Percentiles rank a stretch among this genome's conserved stretches.
These are phyloP conservation scores for Columba guinea DNA, from an alignment of 2,797 vertebrate genomes.

Conservation along the genomic window DNA sequence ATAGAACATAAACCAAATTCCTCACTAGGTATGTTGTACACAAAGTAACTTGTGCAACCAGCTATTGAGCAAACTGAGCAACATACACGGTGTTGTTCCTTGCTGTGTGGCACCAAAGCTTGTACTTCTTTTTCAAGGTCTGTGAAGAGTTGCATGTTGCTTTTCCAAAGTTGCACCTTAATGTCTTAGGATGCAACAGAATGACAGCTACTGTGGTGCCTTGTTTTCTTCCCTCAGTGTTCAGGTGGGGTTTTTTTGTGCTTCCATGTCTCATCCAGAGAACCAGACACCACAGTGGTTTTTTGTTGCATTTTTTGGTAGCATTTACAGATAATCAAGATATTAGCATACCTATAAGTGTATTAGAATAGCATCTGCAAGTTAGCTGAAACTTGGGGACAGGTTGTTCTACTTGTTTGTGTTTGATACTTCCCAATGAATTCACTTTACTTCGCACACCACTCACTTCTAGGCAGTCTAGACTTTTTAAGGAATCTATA, in stretches of 20 bases:
- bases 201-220: not conserved
- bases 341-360: not conserved
- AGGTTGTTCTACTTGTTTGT: not conserved
- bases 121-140: not conserved
- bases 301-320: not conserved
- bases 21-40: not conserved
- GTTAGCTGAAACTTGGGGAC: not conserved
- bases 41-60: not conserved
- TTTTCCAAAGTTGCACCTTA: not conserved
- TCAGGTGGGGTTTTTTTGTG: not conserved
- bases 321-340: not conserved
- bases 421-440: not conserved
- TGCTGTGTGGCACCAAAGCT: not conserved
- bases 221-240: not conserved
- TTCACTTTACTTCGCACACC: not conserved
- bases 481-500: not conserved
- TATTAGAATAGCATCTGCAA: not conserved
- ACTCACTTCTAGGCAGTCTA: not conserved
- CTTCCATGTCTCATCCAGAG: not conserved
- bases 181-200: not conserved
- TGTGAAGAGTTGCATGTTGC: not conserved
- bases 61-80: not conserved
- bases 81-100: fast-evolving
- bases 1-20: not conserved
- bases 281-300: not conserved